Conservation (phyloP, 2,113 vertebrate species). For the Calyptommatus sinebrachiatus region DNA sequence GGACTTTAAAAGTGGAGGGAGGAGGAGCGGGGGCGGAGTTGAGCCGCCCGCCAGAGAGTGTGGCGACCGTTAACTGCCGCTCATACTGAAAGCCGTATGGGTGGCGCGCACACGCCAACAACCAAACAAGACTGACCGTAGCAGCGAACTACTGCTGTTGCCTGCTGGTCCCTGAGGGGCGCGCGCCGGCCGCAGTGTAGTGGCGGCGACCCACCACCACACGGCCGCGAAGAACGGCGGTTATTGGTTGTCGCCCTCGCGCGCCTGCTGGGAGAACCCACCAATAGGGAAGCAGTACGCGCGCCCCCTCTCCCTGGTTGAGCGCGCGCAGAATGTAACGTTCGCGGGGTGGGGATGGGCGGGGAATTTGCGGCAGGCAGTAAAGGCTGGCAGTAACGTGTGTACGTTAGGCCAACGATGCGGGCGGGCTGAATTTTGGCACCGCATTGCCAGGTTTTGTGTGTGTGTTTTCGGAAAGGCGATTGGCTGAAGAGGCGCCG, state of each 20-base stretch:
- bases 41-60: not conserved
- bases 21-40: not conserved
- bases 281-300: not conserved
- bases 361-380: not conserved
- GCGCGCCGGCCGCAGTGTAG: not conserved
- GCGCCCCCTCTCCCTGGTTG: no score
- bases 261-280: not conserved
- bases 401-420: no score
- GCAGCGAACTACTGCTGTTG: no score
- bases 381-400: not conserved
- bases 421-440: no score
- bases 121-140: no score
- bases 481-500: not conserved
- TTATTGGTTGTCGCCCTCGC: slow-evolving; percentile 5
- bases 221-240: not conserved
- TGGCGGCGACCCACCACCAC: not conserved
- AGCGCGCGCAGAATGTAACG: no score
- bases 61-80: slow-evolving; percentile 26
- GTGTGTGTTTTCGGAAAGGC: slow-evolving; percentile 34
- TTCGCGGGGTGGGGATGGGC: no score
- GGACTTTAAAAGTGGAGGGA: not conserved
- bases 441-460: no score
- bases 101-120: no score
- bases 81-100: not conserved
- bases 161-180: not conserved